phyloP scores from a whole-genome alignment of 2,797 vertebrate genomes.

The Cygnus olor region DNA sequence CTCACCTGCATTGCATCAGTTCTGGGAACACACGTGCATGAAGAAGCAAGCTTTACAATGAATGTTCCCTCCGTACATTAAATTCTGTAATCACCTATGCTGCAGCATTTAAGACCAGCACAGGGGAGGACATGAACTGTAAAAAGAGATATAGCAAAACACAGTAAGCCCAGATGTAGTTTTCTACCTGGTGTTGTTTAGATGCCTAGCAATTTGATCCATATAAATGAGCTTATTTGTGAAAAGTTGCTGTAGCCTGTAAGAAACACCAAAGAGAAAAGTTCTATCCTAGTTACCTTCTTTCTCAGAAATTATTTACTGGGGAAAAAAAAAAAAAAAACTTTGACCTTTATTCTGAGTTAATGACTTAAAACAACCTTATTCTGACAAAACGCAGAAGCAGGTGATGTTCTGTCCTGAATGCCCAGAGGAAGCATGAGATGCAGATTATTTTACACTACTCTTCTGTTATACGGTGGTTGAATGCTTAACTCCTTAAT shows the following conservation, averaged over 20 bases:
- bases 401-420: neutral
- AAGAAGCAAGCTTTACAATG: neutral
- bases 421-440: neutral
- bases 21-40: neutral
- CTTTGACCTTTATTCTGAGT: neutral
- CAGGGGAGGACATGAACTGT: neutral
- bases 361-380: neutral
- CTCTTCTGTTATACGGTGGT: neutral
- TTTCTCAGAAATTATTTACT: slow-evolving; percentile 8
- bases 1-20: neutral
- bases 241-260: neutral
- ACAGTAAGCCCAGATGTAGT: neutral
- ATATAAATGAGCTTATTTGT: neutral
- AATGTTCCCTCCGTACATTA: neutral
- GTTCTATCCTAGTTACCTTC: neutral
- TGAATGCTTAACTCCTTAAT: slow-evolving; percentile 2
- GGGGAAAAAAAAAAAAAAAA: neutral
- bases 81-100: neutral
- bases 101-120: neutral
- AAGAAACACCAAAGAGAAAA: neutral
- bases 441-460: neutral
- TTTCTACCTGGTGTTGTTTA: neutral
- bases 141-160: neutral
- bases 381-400: neutral
- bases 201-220: neutral